Conservation (phyloP, 2,797 vertebrate species). For the Rachycentron canadum region DNA sequence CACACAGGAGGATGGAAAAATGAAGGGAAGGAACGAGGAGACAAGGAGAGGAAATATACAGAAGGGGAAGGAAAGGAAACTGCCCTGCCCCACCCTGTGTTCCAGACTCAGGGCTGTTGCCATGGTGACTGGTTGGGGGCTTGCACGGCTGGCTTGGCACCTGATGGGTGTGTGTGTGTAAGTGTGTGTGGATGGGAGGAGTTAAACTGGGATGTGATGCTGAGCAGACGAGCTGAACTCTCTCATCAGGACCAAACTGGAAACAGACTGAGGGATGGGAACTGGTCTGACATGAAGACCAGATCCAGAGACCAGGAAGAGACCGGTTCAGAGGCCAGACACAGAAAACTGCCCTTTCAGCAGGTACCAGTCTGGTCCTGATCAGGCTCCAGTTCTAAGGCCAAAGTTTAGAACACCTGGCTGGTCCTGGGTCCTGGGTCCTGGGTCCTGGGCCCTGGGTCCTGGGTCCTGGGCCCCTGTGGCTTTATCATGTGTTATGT, state of each 20-base stretch:
- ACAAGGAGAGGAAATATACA: background rate
- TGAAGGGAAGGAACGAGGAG: background rate
- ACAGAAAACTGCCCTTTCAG: no score
- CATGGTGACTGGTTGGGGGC: constrained; percentile 42
- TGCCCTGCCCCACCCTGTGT: constrained; percentile 18
- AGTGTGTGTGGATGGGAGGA: constrained; percentile 5
- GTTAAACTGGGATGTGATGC: background rate
- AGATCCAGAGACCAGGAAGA: no score
- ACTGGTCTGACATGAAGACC: no score
- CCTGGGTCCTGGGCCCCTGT: no score
- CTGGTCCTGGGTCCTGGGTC: no score
- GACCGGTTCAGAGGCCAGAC: no score
- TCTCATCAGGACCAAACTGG: background rate
- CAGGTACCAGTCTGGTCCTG: no score
- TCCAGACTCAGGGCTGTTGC: constrained; percentile 56
- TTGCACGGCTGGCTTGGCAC: constrained; percentile 37
- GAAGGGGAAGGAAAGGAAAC: background rate
- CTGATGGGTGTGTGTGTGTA: constrained; percentile 18
- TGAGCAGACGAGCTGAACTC: background rate
- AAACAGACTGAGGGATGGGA: no score
- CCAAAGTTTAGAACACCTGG: no score
- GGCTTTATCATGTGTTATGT: no score
- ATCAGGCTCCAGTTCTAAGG: no score
- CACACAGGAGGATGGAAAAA: background rate
- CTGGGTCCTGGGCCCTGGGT: no score